A percentile compares a stretch with the other conserved stretches of the same genome.
phyloP scores from a whole-genome alignment of 2,888 invertebrate genomes.

The Nymphalis c-album region DNA sequence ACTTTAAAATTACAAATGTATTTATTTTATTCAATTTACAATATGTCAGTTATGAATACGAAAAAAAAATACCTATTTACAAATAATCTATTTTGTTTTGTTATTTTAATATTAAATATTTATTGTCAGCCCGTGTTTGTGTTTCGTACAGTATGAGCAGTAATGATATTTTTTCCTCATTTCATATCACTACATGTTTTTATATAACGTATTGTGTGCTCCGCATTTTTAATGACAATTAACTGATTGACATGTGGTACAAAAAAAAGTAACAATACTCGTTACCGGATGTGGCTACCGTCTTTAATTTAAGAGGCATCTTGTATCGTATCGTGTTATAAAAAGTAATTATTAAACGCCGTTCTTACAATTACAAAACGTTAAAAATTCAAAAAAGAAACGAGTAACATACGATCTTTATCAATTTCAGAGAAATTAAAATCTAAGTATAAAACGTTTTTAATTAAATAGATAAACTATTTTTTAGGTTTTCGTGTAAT shows the following conservation, averaged over 20 bases:
- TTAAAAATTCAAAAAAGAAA: neutral
- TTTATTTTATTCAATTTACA: neutral
- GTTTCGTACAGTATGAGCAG: conserved; percentile 4
- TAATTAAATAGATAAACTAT: no score
- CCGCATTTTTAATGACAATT: conserved; percentile 61
- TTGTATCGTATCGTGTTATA: conserved; percentile 20
- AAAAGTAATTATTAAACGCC: conserved; percentile 14
- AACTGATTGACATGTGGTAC: conserved; percentile 56
- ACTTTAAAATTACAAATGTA: neutral
- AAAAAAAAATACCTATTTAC: no score
- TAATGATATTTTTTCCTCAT: conserved; percentile 16
- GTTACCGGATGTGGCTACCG: conserved; percentile 55
- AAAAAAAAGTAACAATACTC: conserved; percentile 65
- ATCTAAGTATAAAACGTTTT: neutral
- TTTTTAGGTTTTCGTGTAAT: neutral
- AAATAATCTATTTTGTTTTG: neutral
- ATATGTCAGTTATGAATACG: neutral
- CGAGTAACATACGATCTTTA: neutral
- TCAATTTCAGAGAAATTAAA: neutral
- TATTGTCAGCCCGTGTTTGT: conserved; percentile 12
- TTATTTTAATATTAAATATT: neutral
- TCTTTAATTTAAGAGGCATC: conserved; percentile 35
- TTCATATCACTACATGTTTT: conserved; percentile 52
- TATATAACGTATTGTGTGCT: conserved; percentile 60
- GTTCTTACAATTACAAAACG: neutral